Percentiles rank a stretch among this genome's conserved stretches.
phyloP scores from a whole-genome alignment of 2,888 invertebrate species.

The Abrostola triplasia region DNA sequence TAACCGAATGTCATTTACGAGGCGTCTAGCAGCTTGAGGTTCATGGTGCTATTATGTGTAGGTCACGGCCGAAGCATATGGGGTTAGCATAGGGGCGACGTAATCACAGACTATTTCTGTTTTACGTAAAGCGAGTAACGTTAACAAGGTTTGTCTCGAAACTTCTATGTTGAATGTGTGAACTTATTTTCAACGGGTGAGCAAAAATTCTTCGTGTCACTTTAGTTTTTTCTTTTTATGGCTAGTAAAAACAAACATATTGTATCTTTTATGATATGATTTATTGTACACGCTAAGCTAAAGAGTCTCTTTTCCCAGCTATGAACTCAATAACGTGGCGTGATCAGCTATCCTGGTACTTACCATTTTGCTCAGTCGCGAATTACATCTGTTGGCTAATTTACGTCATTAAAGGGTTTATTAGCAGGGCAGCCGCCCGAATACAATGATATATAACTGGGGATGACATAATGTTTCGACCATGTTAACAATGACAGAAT shows the following conservation, averaged over 20 bases:
- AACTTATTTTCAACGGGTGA: conserved; percentile 1
- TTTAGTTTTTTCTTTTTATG: not conserved
- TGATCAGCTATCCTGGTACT: too few species aligned
- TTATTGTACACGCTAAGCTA: too few species aligned
- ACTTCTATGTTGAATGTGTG: conserved; percentile 22
- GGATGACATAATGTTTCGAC: too few species aligned
- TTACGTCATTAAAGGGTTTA: too few species aligned
- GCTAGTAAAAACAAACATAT: not conserved
- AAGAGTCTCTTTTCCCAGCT: too few species aligned
- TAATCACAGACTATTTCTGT: conserved; percentile 44
- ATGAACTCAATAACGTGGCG: too few species aligned
- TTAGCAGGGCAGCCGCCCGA: too few species aligned
- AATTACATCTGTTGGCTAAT: too few species aligned
- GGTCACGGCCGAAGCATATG: conserved; percentile 48
- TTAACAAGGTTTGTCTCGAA: conserved; percentile 43
- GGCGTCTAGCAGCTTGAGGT: conserved; percentile 22
- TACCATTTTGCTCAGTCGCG: too few species aligned
- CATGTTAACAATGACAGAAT: too few species aligned
- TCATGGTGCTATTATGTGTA: conserved; percentile 30
- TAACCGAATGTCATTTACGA: conserved; percentile 43
- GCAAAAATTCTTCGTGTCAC: not conserved
- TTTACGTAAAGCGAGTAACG: conserved; percentile 44
- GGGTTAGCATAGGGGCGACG: conserved; percentile 24
- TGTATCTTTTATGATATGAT: too few species aligned
- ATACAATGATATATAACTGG: too few species aligned